These are phyloP conservation scores for Acrocephalus kingi DNA, from an alignment of 2,113 vertebrate species.

Conservation along the genomic window DNA sequence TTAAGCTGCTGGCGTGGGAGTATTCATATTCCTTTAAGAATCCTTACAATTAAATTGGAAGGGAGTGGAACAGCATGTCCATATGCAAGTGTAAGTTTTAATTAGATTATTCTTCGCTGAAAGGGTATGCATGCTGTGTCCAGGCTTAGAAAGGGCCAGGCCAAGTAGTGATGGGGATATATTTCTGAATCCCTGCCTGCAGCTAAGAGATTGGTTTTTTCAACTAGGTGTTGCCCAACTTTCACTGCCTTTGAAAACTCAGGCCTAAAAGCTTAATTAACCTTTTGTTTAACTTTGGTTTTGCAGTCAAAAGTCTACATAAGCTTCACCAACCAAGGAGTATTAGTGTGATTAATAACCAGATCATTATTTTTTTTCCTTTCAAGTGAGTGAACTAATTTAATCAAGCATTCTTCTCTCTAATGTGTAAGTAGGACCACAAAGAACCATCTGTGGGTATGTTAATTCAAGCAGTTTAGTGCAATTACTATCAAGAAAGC, in stretches of 20 bases:
- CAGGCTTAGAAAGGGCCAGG: background rate
- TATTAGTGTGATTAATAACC: constrained; percentile 68
- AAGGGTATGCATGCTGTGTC: background rate
- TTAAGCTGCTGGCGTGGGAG: background rate
- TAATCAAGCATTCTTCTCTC: constrained; percentile 46
- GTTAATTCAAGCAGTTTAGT: constrained; percentile 62
- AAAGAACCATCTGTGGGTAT: constrained; percentile 69
- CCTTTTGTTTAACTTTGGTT: constrained; percentile 41
- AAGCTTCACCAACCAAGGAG: constrained; percentile 40
- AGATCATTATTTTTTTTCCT: constrained; percentile 55
- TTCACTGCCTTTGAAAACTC: constrained; percentile 16
- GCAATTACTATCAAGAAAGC: constrained; percentile 44
- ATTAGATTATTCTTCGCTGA: constrained; percentile 32
- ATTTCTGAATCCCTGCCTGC: constrained; percentile 1
- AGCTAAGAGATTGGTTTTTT: constrained; percentile 4
- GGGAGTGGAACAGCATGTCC: background rate
- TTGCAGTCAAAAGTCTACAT: constrained; percentile 29
- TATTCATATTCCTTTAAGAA: background rate
- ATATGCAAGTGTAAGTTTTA: constrained; percentile 17
- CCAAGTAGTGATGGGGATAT: background rate
- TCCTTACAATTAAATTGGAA: background rate
- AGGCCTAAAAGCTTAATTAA: constrained; percentile 34
- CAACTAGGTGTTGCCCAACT: background rate
- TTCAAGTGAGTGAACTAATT: constrained; percentile 48
- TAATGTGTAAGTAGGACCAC: constrained; percentile 14